phyloP scores from a whole-genome alignment of 2,888 invertebrate species.

The Agonopterix alstromeriana region DNA sequence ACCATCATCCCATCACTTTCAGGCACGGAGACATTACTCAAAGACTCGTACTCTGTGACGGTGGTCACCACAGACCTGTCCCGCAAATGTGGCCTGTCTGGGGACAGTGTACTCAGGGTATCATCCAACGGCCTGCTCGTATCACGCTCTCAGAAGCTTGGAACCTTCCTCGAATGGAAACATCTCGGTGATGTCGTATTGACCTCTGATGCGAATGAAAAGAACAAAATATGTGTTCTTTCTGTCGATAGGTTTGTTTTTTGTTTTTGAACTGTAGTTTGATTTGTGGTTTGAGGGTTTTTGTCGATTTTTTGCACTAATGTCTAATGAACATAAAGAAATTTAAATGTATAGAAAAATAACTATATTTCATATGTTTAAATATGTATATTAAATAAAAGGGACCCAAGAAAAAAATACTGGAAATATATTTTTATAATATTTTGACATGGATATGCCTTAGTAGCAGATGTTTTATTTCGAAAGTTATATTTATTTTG shows the following conservation, averaged over 20 bases:
- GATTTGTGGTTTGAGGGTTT: no score
- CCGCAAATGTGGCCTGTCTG: conserved; percentile 76
- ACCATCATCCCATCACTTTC: conserved; percentile 32
- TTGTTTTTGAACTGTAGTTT: conserved; percentile 1
- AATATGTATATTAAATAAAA: no score
- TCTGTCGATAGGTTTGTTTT: conserved; percentile 77
- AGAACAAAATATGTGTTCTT: conserved; percentile 77
- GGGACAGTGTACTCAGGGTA: conserved; percentile 76
- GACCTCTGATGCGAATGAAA: conserved; percentile 69
- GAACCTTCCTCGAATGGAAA: conserved; percentile 76
- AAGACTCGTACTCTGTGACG: conserved; percentile 76
- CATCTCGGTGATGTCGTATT: conserved; percentile 76
- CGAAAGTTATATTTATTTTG: no score
- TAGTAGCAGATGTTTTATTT: no score
- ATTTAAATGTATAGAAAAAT: no score
- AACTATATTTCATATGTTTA: no score
- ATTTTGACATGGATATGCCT: no score
- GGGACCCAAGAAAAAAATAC: no score
- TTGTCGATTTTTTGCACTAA: no score
- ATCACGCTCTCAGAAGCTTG: conserved; percentile 65
- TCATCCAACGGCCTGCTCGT: conserved; percentile 74
- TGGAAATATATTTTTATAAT: no score
- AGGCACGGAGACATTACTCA: conserved; percentile 65
- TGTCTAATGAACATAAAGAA: no score
- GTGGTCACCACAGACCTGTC: conserved; percentile 80